Evolutionary conservation across 2,888 invertebrate species (phyloP), one percentile per base, ranked within the genome.

Genomic region (Argyra leucocephala): DNA sequence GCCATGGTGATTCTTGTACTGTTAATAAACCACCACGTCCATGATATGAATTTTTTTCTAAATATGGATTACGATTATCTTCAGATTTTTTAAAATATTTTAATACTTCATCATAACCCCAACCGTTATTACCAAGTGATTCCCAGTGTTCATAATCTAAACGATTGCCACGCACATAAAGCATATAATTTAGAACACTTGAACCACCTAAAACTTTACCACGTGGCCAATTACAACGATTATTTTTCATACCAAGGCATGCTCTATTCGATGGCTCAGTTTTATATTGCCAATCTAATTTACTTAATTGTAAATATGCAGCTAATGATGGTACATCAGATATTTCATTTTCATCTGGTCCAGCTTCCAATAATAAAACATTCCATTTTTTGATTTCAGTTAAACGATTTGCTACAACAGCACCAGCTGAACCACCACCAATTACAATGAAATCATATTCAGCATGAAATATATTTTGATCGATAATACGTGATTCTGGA

Each of bases 121-220:
- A 96, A 7, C 93, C 94, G 0, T 88, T 83, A 73, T 96, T 95
- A 0, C 96, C 94, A 69, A 89, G 78, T 1, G 84, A 81, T 72
- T 92, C 91, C 96, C 96, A 96, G 61, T 87, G 84, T 75, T 96
- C 91, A 78, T 91, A 96, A 76, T 96, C 96, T 71, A 86, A 83
- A 65, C 83, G 83, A 75, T 88, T 91, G 12, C 95, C 95, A 68
- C 95, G 81, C 0, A 93, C 90, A 76, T 95, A 95, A 3, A 94
- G 82, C 94, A 95, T 93, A 76, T 91, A 91, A 76, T 95, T 95
- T 0, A 94, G 81, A 0, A 90, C 89, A 70, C 90, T 90, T 1
- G 90, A 90, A 0, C 95, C 95, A 3, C 96, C 96, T 0, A 96
- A 83, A 1, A 94, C 91, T 78, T 92, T 93, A 22, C 92, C 92